Base-by-base conservation (phyloP, 1,140 invertebrate genomes). In the Stenopsyche tienmushanensis region DNA sequence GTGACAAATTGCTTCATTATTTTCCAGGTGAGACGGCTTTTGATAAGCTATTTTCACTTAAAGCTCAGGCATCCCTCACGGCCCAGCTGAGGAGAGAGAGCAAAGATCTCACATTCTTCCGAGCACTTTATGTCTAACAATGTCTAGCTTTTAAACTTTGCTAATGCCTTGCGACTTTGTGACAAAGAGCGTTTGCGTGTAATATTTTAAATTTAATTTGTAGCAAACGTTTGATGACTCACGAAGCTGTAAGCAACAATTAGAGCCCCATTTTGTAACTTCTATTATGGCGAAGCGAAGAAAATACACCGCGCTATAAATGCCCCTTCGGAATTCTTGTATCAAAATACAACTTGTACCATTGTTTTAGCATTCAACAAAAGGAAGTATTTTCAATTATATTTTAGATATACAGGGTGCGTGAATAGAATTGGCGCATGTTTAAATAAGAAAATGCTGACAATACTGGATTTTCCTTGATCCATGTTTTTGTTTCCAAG, bases 161-260 rank as follows among this genome's bases (percentile, higher is more conserved):
- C 65, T 67, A 67, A 67, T 63, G 65, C 62, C 54, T 53, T 55
- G 62, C 59, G 64, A 69, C 67, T 57, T 50, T 29, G 58, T 53
- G 50, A 69, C 64, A 69, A 65, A 65, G 67, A 69, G 63, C 67
- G 67, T 69, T 65, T 69, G 62, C 49, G 54, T 55, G 67, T 55
- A 54, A 65, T 65, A 45, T 69, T 69, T 64, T 65, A 69, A 69
- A 69, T 69, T 63, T 69, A 65, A 65, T 69, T 69, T 69, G 55
- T 23, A n/a, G 63, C 42, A 17, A 65, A 50, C 47, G 67, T 55
- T 60, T 60, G 49, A 39, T 23, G 63, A 62, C 5, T 24, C 23
- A 3, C 53, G 53, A 41, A 25, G 23, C 5, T 34, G 29, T 34
- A 34, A 34, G 29, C 29, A 34, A 34, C 53, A 57, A 57, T 57